Percentiles rank a stretch among this genome's conserved stretches.
These are phyloP conservation scores for Protosalanx chinensis DNA, from an alignment of 2,797 vertebrate genomes.

Conservation along the genomic window DNA sequence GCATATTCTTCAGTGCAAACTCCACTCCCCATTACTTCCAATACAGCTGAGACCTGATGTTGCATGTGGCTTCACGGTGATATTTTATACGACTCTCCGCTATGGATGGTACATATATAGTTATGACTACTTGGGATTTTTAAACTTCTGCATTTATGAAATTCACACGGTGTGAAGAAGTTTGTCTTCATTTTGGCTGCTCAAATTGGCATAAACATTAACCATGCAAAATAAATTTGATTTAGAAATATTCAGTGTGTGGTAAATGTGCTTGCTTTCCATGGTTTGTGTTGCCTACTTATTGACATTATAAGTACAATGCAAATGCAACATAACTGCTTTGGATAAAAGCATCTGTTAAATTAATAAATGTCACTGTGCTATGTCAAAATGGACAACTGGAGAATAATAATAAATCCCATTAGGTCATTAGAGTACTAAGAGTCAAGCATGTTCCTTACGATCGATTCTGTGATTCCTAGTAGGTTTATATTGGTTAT, in stretches of 20 bases:
- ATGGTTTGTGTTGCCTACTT: no score
- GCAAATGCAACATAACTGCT: no score
- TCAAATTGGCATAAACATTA: background rate
- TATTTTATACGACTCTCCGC: background rate
- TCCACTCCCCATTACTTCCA: slow-evolving; percentile 29
- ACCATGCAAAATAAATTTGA: background rate
- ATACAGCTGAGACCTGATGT: background rate
- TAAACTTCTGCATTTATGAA: background rate
- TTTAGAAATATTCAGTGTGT: no score
- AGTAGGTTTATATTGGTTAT: background rate
- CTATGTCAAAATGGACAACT: no score
- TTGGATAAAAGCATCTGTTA: no score
- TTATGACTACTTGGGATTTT: background rate
- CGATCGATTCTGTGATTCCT: background rate
- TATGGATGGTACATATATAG: background rate
- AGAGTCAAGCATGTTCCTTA: background rate
- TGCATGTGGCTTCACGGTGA: slow-evolving; percentile 1
- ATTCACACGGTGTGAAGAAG: background rate
- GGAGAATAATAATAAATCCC: no score
- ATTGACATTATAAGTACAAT: no score
- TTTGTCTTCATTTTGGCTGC: background rate
- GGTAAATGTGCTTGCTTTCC: no score
- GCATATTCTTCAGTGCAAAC: slow-evolving; percentile 42
- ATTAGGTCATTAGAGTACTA: no score
- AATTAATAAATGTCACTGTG: no score